Percentiles rank a stretch among this genome's conserved stretches.
These are phyloP conservation scores for Calephelis virginiensis DNA, from an alignment of 1,140 invertebrate genomes.

Conservation along the genomic window DNA sequence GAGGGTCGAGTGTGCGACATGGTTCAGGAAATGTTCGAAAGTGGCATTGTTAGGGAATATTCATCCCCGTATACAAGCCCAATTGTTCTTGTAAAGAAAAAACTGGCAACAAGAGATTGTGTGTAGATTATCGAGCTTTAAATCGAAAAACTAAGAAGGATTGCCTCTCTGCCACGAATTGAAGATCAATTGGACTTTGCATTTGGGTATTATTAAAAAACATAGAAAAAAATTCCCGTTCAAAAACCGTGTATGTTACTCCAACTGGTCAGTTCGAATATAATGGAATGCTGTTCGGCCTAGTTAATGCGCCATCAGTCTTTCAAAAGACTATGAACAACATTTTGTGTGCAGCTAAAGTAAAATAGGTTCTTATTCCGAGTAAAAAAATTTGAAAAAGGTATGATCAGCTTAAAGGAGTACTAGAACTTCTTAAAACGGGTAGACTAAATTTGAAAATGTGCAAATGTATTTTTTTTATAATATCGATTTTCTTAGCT, in stretches of 20 bases:
- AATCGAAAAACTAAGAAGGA: neutral
- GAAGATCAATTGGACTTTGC: neutral
- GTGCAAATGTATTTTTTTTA: too few species aligned
- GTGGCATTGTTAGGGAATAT: neutral
- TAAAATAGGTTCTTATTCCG: neutral
- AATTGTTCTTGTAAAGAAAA: neutral
- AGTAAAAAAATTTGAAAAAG: neutral
- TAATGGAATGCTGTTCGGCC: too few species aligned
- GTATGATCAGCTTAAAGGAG: too few species aligned
- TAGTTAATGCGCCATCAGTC: neutral
- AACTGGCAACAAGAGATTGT: neutral
- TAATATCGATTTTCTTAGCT: too few species aligned
- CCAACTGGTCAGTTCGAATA: neutral
- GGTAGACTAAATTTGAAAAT: too few species aligned
- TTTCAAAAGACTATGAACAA: neutral
- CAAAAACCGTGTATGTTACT: neutral
- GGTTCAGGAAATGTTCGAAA: too few species aligned
- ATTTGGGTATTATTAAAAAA: neutral
- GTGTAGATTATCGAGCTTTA: neutral
- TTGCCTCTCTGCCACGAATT: neutral
- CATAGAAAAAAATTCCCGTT: neutral
- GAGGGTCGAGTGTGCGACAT: too few species aligned
- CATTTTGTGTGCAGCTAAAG: neutral
- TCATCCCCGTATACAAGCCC: neutral
- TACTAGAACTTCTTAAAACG: too few species aligned